These are phyloP conservation scores for Psix sp. DNA, from an alignment of 1,140 invertebrate species.

Conservation along the genomic window DNA sequence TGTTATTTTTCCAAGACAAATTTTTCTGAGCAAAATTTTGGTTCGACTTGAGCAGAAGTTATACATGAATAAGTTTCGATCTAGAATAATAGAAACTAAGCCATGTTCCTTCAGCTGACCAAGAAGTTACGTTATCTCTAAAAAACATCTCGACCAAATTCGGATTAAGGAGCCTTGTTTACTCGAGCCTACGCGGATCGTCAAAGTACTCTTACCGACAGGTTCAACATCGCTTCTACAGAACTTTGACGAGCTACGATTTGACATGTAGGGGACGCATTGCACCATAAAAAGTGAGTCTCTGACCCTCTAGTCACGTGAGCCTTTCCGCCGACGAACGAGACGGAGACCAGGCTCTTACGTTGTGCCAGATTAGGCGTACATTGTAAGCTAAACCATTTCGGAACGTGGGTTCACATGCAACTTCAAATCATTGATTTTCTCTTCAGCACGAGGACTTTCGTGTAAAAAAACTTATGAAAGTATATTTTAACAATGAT, in stretches of 20 bases:
- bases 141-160: slow-evolving; percentile 13
- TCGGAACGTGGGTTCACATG: slow-evolving; percentile 18
- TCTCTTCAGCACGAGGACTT: slow-evolving; percentile 6
- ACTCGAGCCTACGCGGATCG: slow-evolving; percentile 6
- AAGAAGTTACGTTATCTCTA: slow-evolving; percentile 27
- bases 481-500: slow-evolving; percentile 31
- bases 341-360: slow-evolving; percentile 19
- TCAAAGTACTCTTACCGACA: slow-evolving; percentile 14
- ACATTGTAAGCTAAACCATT: slow-evolving; percentile 39
- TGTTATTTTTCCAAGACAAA: too few species aligned
- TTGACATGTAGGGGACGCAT: slow-evolving; percentile 36
- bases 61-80: slow-evolving; percentile 26
- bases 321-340: slow-evolving; percentile 35
- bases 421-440: slow-evolving; percentile 16
- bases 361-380: slow-evolving; percentile 40
- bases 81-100: slow-evolving; percentile 11
- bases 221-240: slow-evolving; percentile 27
- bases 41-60: too few species aligned
- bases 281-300: slow-evolving; percentile 42
- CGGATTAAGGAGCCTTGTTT: slow-evolving; percentile 31
- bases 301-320: slow-evolving; percentile 35
- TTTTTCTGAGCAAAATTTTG: too few species aligned
- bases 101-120: neutral
- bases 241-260: slow-evolving; percentile 31
- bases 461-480: slow-evolving; percentile 7